Conservation (phyloP, 2,113 vertebrate species). For the Podarcis muralis region DNA sequence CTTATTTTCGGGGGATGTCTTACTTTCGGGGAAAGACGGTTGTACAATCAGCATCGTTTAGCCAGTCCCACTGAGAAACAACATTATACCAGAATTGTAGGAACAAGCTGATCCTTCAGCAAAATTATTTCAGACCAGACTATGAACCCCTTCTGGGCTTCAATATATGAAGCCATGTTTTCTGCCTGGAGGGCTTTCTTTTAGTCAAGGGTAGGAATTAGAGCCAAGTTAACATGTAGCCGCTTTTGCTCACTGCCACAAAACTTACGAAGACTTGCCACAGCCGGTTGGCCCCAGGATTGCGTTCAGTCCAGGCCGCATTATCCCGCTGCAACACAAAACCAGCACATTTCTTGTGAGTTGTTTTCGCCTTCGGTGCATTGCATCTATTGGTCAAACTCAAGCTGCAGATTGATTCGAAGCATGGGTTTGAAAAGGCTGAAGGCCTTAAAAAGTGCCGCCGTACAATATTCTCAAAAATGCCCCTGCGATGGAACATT, state of each 20-base stretch:
- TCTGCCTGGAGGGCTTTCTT: background rate
- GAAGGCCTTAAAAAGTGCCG: background rate
- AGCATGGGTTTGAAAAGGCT: background rate
- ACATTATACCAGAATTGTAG: background rate
- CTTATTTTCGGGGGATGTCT: too few relatives aligned
- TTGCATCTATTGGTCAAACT: background rate
- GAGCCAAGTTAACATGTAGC: background rate
- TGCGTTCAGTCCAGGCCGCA: conserved; percentile 94
- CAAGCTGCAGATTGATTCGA: background rate
- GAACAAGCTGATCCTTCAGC: background rate
- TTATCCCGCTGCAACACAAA: conserved; percentile 87
- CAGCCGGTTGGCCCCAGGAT: conserved; percentile 94
- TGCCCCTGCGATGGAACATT: background rate
- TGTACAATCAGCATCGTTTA: background rate
- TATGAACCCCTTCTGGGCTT: background rate
- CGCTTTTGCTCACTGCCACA: background rate
- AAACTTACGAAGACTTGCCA: conserved; percentile 97
- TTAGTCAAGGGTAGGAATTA: background rate
- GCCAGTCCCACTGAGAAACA: background rate
- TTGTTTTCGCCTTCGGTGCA: background rate
- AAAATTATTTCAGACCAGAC: background rate
- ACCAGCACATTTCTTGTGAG: background rate
- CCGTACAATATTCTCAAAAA: background rate
- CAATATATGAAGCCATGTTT: background rate
- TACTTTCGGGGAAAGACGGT: too few relatives aligned